Percentiles rank a stretch among this genome's conserved stretches.
These are phyloP conservation scores for Peribatodes rhomboidaria DNA, from an alignment of 2,888 invertebrate species.

Conservation along the genomic window DNA sequence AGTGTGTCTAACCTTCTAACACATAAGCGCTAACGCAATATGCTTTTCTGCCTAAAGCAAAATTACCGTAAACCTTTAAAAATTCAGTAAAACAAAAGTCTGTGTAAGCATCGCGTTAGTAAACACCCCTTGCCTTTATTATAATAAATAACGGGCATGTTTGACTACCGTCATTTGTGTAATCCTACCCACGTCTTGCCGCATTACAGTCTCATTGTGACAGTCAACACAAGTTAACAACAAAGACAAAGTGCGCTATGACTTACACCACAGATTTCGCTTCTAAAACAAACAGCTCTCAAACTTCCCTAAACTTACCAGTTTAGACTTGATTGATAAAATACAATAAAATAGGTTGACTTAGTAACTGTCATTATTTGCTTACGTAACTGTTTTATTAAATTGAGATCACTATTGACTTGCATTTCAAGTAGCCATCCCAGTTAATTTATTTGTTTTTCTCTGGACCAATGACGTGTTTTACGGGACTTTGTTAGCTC, in stretches of 20 bases:
- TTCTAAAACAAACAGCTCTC: background rate
- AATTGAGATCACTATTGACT: conserved; percentile 68
- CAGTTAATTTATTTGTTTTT: conserved; percentile 78
- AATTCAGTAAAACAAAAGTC: conserved; percentile 49
- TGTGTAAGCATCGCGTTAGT: conserved; percentile 51
- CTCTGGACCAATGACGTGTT: conserved; percentile 66
- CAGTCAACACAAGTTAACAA: conserved; percentile 59
- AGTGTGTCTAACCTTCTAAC: background rate
- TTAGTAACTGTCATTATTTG: conserved; percentile 41
- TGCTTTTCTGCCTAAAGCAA: conserved; percentile 3
- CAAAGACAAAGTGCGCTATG: conserved; percentile 52
- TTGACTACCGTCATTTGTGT: conserved; percentile 57
- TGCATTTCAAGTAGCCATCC: conserved; percentile 65
- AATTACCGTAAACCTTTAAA: conserved; percentile 34
- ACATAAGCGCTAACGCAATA: background rate
- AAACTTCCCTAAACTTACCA: conserved; percentile 15
- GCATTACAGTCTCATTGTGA: conserved; percentile 53
- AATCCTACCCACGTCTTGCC: conserved; percentile 53
- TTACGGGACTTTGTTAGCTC: conserved; percentile 60
- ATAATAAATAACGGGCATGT: conserved; percentile 59
- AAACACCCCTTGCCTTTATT: conserved; percentile 56
- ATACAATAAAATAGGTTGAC: background rate
- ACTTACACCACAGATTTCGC: conserved; percentile 32
- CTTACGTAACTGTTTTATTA: conserved; percentile 62
- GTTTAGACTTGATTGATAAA: background rate